phyloP scores from a whole-genome alignment of 1,140 invertebrate species.

The Monochamus saltuarius region DNA sequence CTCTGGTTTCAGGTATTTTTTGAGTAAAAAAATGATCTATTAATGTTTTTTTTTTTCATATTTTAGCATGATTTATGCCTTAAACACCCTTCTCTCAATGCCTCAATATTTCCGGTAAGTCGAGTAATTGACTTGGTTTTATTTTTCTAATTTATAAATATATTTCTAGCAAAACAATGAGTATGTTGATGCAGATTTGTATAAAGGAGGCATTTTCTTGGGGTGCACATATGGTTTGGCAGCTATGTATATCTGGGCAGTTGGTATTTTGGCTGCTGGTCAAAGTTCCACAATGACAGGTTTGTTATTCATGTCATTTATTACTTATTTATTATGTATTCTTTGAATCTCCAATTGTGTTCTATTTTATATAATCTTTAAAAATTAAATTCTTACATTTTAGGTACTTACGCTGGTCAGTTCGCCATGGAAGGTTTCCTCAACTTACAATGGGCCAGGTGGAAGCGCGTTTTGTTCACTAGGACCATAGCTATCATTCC shows the following conservation, averaged over 20 bases:
- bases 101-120: conserved; percentile 35
- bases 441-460: conserved; percentile 84
- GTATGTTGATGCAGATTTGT: conserved; percentile 74
- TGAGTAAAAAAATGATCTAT: neutral
- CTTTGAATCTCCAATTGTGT: neutral
- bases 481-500: conserved; percentile 86
- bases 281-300: conserved; percentile 93
- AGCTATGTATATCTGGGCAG: conserved; percentile 89
- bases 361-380: too few relatives aligned
- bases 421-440: conserved; percentile 87
- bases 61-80: conserved; percentile 20
- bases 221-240: conserved; percentile 80
- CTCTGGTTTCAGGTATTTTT: too few relatives aligned
- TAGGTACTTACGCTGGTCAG: conserved; percentile 70
- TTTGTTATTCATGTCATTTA: neutral
- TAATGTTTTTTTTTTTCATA: neutral
- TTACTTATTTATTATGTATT: neutral
- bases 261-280: conserved; percentile 88
- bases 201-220: conserved; percentile 81
- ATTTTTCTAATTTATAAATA: neutral
- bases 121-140: neutral
- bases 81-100: conserved; percentile 33
- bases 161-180: conserved; percentile 51
- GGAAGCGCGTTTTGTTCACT: conserved; percentile 87
- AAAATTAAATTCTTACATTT: conserved; percentile 5